These are phyloP conservation scores for Oophaga sylvatica DNA, from an alignment of 2,797 vertebrate genomes.

Conservation along the genomic window DNA sequence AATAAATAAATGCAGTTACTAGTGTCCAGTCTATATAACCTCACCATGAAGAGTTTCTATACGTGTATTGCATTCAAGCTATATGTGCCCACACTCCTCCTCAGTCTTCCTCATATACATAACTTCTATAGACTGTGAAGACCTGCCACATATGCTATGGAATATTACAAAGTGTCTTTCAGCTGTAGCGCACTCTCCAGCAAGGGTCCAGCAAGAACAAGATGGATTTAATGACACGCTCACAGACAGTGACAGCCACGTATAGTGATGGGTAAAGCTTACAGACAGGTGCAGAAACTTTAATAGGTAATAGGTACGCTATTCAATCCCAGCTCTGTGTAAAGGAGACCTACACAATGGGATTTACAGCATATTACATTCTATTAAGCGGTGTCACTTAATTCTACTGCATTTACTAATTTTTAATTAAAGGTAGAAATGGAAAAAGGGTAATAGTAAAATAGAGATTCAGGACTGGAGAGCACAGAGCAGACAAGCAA, in stretches of 20 bases:
- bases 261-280: constrained; percentile 3
- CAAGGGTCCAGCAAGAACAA: constrained; percentile 3
- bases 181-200: background rate
- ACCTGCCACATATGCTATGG: background rate
- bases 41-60: background rate
- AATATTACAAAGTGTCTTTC: background rate
- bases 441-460: background rate
- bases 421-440: background rate
- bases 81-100: background rate
- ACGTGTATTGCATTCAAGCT: background rate
- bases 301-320: background rate
- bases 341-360: background rate
- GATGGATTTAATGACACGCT: background rate
- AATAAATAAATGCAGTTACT: background rate
- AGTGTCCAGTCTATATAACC: background rate
- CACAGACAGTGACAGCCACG: constrained; percentile 23
- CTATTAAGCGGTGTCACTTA: background rate
- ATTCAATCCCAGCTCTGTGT: background rate
- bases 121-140: background rate
- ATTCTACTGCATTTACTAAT: background rate
- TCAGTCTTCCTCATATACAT: background rate
- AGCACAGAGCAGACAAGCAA: background rate
- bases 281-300: constrained; percentile 34
- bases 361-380: background rate
- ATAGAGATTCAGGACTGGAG: background rate